Evolutionary conservation across 2,113 vertebrate genomes (phyloP).

Genomic region (Callopanchax toddi): DNA sequence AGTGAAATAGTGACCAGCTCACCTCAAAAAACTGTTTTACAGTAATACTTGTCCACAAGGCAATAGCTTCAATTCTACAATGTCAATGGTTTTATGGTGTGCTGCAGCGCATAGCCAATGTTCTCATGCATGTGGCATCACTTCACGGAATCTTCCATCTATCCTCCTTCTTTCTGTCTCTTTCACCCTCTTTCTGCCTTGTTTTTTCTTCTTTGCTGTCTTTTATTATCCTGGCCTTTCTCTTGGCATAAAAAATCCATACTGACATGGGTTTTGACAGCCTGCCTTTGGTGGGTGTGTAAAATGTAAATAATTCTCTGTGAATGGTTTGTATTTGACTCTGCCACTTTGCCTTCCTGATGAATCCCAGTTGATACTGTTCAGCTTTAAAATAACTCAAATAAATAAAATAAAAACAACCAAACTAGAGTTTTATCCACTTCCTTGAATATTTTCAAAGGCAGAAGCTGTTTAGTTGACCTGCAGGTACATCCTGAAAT

Average conservation of each 20-base stretch:
- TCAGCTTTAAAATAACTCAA: constrained; percentile 12
- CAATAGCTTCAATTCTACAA: constrained; percentile 40
- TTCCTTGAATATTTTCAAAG: constrained; percentile 10
- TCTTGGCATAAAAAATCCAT: constrained; percentile 61
- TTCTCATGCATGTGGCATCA: constrained; percentile 45
- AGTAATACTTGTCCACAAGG: constrained; percentile 62
- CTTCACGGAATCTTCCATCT: constrained; percentile 40
- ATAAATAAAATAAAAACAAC: background rate
- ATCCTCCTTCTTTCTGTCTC: constrained; percentile 13
- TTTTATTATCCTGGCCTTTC: constrained; percentile 19
- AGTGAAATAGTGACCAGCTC: constrained; percentile 55
- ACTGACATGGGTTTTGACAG: constrained; percentile 58
- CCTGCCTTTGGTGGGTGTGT: constrained; percentile 63
- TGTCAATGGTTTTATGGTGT: constrained; percentile 63
- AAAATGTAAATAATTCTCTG: constrained; percentile 59
- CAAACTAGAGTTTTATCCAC: constrained; percentile 2
- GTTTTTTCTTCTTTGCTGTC: constrained; percentile 3
- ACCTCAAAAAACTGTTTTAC: constrained; percentile 65
- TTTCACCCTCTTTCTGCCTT: constrained; percentile 9
- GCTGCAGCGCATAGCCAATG: constrained; percentile 60
- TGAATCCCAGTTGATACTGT: constrained; percentile 25
- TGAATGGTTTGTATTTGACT: constrained; percentile 48
- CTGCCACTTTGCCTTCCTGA: constrained; percentile 36
- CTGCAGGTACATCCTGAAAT: background rate
- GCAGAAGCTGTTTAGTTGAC: background rate